phyloP scores from a whole-genome alignment of 2,113 vertebrate species.

The Phylloscopus trochilus region DNA sequence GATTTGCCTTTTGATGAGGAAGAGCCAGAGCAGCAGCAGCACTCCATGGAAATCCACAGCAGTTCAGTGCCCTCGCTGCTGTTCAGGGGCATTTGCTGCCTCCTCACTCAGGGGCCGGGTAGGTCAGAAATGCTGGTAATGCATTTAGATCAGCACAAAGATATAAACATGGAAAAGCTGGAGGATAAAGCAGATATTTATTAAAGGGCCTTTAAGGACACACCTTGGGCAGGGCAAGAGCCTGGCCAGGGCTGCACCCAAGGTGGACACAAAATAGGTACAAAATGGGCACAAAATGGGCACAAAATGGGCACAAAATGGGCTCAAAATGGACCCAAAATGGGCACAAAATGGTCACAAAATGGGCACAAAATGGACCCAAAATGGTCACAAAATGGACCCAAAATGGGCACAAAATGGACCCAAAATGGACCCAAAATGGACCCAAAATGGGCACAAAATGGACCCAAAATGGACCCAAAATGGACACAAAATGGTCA shows the following conservation, averaged over 20 bases:
- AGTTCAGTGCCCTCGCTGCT: not conserved
- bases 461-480: no score
- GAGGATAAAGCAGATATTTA: not conserved
- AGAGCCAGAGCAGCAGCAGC: not conserved
- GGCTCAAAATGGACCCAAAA: no score
- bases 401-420: not conserved
- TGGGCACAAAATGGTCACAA: fast-evolving
- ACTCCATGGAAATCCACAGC: not conserved
- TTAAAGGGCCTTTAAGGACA: not conserved
- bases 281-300: not conserved
- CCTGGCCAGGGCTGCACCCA: not conserved
- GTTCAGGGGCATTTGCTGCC: not conserved
- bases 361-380: no score
- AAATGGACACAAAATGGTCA: not conserved
- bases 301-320: fast-evolving
- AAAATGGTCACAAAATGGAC: fast-evolving
- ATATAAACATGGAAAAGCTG: not conserved
- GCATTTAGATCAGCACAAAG: not conserved
- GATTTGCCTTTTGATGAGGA: not conserved
- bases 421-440: fast-evolving
- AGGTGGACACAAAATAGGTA: not conserved
- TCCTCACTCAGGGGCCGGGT: not conserved
- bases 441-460: no score
- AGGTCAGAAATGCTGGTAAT: not conserved
- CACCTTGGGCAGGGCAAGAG: not conserved